Evolutionary conservation across 2,113 vertebrate genomes (phyloP).

Genomic region (Geococcyx californianus): DNA sequence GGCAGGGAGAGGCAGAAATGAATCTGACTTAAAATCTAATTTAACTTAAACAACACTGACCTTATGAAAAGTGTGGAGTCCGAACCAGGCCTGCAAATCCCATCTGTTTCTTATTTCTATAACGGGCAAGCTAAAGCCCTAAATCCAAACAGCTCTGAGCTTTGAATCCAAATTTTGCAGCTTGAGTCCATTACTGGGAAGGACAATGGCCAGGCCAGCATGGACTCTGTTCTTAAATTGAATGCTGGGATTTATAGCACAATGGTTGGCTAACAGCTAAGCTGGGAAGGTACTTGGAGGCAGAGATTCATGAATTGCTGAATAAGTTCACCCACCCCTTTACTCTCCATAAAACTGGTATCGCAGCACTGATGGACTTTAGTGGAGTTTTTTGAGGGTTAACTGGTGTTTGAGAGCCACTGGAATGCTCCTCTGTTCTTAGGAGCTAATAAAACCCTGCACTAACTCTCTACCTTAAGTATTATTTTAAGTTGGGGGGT

Average conservation of each 20-base stretch:
- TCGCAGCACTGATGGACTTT: rapidly evolving
- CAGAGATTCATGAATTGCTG: background rate
- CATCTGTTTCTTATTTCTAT: conserved; percentile 54
- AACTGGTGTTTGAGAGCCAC: background rate
- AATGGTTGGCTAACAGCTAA: background rate
- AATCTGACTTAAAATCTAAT: conserved; percentile 1
- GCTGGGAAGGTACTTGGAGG: background rate
- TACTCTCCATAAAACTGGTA: background rate
- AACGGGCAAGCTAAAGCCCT: background rate
- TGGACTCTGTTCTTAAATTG: background rate
- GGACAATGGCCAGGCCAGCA: background rate
- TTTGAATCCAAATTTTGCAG: conserved; percentile 38
- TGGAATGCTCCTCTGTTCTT: background rate
- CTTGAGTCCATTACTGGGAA: conserved; percentile 18
- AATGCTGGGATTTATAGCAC: background rate
- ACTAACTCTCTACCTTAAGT: background rate
- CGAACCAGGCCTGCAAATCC: background rate
- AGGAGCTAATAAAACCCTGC: background rate
- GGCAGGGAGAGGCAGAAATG: background rate
- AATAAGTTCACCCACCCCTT: background rate
- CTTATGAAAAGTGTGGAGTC: background rate
- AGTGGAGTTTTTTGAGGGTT: background rate
- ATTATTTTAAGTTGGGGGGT: rapidly evolving
- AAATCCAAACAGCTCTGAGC: conserved; percentile 46
- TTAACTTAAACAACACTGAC: conserved; percentile 14